Evolutionary conservation across 1,140 invertebrate species (phyloP).

Genomic region (silkworm (Bombyx mori)): ASM3026992v2 NC_085109.1:8198001-8198500

Average conservation of each 20-base stretch:
- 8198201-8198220: conserved; percentile 59
- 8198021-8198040: conserved; percentile 26
- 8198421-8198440: too few species aligned
- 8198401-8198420: too few species aligned
- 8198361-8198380: neutral
- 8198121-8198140: conserved; percentile 51
- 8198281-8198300: too few species aligned
- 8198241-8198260: too few species aligned
- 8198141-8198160: conserved; percentile 53
- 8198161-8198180: conserved; percentile 64
- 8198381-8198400: neutral
- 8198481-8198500: too few species aligned
- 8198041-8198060: conserved; percentile 26
- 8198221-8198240: neutral
- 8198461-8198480: too few species aligned
- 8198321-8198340: neutral
- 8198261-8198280: too few species aligned
- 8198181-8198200: conserved; percentile 58
- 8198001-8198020: conserved; percentile 56
- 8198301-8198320: too few species aligned
- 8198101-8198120: conserved; percentile 47
- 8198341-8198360: neutral
- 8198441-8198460: too few species aligned
- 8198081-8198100: conserved; percentile 55
- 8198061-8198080: conserved; percentile 60